Evolutionary conservation across 2,797 vertebrate genomes (phyloP), one percentile per base, ranked within the genome.

Genomic region (Amblyraja radiata): DNA sequence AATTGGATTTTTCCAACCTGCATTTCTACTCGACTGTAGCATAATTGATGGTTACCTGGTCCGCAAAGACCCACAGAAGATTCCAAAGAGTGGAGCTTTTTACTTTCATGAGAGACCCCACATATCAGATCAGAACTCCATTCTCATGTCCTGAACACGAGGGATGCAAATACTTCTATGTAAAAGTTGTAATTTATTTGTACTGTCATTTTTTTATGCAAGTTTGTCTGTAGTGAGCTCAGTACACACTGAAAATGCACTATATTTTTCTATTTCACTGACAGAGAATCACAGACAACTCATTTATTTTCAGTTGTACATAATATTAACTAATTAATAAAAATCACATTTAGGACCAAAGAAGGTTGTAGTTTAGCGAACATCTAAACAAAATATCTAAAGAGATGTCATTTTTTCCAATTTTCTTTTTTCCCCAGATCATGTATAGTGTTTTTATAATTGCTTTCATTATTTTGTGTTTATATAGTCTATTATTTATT

Each of bases 151-250:
- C 96, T 96, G 96, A 95, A 96, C 95, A 97, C 96, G 95, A 96
- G 96, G 96, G 94, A 95, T 99, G 98, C 98, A 98, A 97, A 98
- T 98, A 97, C 98, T 98, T 96, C 97, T 98, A 97, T 99, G 98
- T 99, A 99, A 98, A 99, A 98, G 97, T 98, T 99, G 98, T 99
- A 99, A 96, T 98, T 99, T 98, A 99, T 99, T 99, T 99, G 99
- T 99, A 98, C 97, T 97, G 96, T 98, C 96, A 97, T 97, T 97
- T 98, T 97, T 97, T 96, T 98, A 98, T 96, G 97, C 97, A 97
- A 97, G 97, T 98, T 97, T 97, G 97, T 98, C 97, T 97, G 97
- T 98, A 97, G 98, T 98, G 97, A 97, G 97, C 98, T 99, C 98
- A 98, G 98, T 97, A 97, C 97, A 98, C 98, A 97, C 99, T 98